A percentile compares a stretch with the other conserved stretches of the same genome.
Evolutionary conservation across 2,888 invertebrate species (phyloP).

Genomic region (Carcina quercana): DNA sequence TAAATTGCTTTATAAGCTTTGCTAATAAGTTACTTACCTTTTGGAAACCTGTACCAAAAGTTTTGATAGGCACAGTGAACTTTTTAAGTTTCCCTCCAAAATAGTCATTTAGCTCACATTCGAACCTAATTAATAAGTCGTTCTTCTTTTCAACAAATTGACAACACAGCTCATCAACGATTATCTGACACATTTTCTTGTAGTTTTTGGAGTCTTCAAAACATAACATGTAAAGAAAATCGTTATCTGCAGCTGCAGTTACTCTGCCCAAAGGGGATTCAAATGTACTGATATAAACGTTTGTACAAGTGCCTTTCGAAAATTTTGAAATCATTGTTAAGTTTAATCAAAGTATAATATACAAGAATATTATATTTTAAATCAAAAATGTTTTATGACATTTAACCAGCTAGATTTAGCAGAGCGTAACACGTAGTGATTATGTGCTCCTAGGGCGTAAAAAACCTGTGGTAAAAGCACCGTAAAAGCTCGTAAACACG

Average conservation of each 20-base stretch:
- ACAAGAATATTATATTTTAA: conserved; percentile 12
- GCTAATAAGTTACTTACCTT: conserved; percentile 30
- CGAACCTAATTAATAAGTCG: conserved; percentile 30
- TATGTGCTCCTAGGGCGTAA: too few species aligned
- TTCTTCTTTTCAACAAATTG: conserved; percentile 35
- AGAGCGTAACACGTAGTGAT: too few species aligned
- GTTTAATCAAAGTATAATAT: not conserved
- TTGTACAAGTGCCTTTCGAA: conserved; percentile 18
- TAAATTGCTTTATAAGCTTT: conserved; percentile 1
- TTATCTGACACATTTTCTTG: conserved; percentile 33
- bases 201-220: conserved; percentile 50
- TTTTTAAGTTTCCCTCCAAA: conserved; percentile 44
- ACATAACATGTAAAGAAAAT: conserved; percentile 38
- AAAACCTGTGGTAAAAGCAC: too few species aligned
- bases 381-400: too few species aligned
- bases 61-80: conserved; percentile 49
- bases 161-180: conserved; percentile 33
- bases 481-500: too few species aligned
- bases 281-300: conserved; percentile 26
- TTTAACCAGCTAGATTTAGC: too few species aligned
- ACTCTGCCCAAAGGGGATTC: conserved; percentile 44
- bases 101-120: conserved; percentile 37
- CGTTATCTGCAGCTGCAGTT: conserved; percentile 44
- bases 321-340: conserved; percentile 15
- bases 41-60: conserved; percentile 56